These are phyloP conservation scores for Bhutanitis thaidina DNA, from an alignment of 2,888 invertebrate genomes.

Conservation along the genomic window DNA sequence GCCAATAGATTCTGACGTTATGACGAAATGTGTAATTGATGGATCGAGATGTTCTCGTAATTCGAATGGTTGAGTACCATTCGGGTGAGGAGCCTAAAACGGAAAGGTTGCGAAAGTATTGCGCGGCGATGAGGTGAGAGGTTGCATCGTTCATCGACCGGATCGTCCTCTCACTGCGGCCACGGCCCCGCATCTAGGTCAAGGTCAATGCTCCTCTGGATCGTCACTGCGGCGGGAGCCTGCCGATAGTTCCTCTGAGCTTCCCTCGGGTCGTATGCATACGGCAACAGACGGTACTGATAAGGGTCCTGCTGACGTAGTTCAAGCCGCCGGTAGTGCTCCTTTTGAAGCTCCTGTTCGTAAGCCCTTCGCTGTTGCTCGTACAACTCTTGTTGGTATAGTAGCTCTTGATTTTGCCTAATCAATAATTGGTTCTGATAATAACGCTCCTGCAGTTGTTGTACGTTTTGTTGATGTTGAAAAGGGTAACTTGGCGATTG, in stretches of 20 bases:
- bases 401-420: slow-evolving; percentile 32
- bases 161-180: slow-evolving; percentile 33
- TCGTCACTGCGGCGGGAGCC: slow-evolving; percentile 29
- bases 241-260: slow-evolving; percentile 31
- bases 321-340: slow-evolving; percentile 34
- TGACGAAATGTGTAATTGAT: slow-evolving; percentile 11
- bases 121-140: slow-evolving; percentile 27
- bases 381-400: slow-evolving; percentile 35
- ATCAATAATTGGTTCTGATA: slow-evolving; percentile 22
- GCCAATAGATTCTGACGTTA: slow-evolving; percentile 21
- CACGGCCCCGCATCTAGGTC: slow-evolving; percentile 52
- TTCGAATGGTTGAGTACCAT: not conserved
- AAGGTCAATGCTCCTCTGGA: slow-evolving; percentile 58
- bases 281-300: slow-evolving; percentile 43
- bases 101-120: slow-evolving; percentile 22
- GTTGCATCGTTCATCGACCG: slow-evolving; percentile 32
- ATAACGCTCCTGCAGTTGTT: slow-evolving; percentile 21
- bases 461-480: slow-evolving; percentile 25
- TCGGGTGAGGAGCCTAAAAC: slow-evolving; percentile 29
- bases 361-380: slow-evolving; percentile 35
- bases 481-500: slow-evolving; percentile 25
- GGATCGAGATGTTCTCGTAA: slow-evolving; percentile 17
- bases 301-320: slow-evolving; percentile 38
- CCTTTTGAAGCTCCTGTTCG: slow-evolving; percentile 32
- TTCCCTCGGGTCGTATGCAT: slow-evolving; percentile 31